Evolutionary conservation across 2,888 invertebrate genomes (phyloP), one percentile per base, ranked within the genome.

Genomic region (Exephanes ischioxanthus): DNA sequence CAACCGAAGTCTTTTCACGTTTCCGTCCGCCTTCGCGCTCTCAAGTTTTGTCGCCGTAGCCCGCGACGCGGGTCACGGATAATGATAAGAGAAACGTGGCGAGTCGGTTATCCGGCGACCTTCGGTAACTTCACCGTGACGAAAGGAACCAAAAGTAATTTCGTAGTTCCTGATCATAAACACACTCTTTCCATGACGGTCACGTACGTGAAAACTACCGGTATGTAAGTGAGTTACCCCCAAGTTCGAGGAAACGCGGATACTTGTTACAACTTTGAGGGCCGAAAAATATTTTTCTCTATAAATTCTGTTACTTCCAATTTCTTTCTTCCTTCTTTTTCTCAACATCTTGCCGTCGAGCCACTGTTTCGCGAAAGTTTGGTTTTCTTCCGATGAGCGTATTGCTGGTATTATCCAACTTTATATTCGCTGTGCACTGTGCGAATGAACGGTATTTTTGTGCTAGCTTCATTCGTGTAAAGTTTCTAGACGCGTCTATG

Each of bases 51-150:
- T 33, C 33, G 19, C 37, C 33, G 53, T 16, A 9, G 53, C 6
- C 5, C 45, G 45, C n/a, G 37, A 51, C n/a, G 26, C 53, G 14
- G 53, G 33, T 71, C 71, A 37, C 71, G 71, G 71, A 71, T 71
- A 51, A 71, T 53, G 71, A 51, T 71, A 71, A 53, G 19, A 16
- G 53, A 71, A 11, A 33, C 22, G 33, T 9, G 53, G 2, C 53
- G 19, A 71, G 33, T 26, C 37, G 19, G 7, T 51, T n/a, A 33
- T 9, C n/a, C 4, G 33, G 45, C 71, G n/a, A n/a, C 30, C 19
- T 19, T 30, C 33, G 33, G 33, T 14, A 37, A 11, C 51, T 16
- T 71, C 7, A 9, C 33, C 37, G 4, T 26, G 33, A 33, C 19
- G 33, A 53, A n/a, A 53, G 1, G 48, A 70, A 53, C 51, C 16